Evolutionary conservation across 2,888 invertebrate genomes (phyloP).

Genomic region (Macrosiphum euphorbiae): DNA sequence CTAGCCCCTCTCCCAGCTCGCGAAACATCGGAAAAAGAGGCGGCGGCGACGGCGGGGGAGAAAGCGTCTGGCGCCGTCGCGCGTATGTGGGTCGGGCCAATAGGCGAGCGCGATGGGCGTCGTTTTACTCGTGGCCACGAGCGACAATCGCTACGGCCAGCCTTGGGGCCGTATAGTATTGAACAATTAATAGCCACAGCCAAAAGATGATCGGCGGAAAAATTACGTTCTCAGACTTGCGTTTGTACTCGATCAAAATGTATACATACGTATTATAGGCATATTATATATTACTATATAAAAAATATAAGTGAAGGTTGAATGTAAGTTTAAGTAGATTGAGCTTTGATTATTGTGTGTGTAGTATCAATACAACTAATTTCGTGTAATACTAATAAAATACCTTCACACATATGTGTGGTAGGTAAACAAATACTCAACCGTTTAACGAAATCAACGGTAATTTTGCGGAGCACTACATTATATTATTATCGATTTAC

Average conservation of each 20-base stretch:
- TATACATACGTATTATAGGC: background rate
- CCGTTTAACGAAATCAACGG: background rate
- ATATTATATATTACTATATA: background rate
- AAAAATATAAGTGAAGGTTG: background rate
- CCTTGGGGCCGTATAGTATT: background rate
- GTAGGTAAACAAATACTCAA: background rate
- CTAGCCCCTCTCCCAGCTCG: background rate
- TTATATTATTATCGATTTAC: background rate
- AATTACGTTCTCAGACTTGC: background rate
- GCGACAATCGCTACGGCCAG: slow-evolving; percentile 13
- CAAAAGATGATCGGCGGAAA: background rate
- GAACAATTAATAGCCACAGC: background rate
- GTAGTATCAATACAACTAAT: background rate
- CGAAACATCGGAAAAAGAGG: slow-evolving; percentile 9
- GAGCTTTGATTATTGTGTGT: background rate
- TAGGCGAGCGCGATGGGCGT: slow-evolving; percentile 60
- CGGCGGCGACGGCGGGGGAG: slow-evolving; percentile 38
- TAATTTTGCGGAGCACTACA: background rate
- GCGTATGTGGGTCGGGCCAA: slow-evolving; percentile 58
- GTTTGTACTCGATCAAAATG: background rate
- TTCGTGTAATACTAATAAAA: background rate
- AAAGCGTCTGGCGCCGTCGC: slow-evolving; percentile 44
- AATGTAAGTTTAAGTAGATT: background rate
- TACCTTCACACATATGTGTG: background rate
- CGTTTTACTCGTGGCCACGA: slow-evolving; percentile 20